Conservation (phyloP, 2,797 vertebrate species). For the Morelia viridis region DNA sequence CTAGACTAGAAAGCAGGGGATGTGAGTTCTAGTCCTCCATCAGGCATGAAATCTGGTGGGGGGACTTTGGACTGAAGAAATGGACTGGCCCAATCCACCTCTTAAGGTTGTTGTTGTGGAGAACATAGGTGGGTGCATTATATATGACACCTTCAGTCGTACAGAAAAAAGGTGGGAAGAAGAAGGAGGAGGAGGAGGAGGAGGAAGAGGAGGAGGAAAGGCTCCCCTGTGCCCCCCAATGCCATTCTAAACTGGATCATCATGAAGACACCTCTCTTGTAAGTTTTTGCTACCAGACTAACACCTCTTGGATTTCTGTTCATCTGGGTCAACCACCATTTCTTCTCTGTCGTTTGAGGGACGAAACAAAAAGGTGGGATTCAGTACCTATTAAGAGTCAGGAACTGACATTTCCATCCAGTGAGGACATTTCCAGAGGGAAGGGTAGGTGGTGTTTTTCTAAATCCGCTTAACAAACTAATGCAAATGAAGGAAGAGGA, state of each 20-base stretch:
- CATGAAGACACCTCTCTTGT: neutral
- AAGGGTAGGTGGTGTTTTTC: neutral
- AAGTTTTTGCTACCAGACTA: neutral
- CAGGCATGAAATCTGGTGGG: neutral
- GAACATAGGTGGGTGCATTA: too few species aligned
- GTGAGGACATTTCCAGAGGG: neutral
- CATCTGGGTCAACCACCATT: neutral
- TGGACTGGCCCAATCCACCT: neutral
- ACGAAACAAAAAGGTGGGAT: neutral
- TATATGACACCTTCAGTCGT: too few species aligned
- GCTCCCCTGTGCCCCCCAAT: neutral
- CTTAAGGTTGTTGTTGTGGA: too few species aligned
- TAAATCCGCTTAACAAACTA: neutral
- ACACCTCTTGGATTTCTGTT: neutral
- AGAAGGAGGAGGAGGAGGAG: too few species aligned
- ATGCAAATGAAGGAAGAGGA: neutral
- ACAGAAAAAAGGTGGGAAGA: neutral
- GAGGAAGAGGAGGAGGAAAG: rapidly evolving
- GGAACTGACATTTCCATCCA: neutral
- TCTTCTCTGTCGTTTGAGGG: neutral
- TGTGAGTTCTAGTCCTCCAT: neutral
- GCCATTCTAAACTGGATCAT: neutral
- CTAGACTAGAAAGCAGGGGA: neutral
- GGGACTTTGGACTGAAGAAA: neutral
- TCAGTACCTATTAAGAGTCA: neutral